Base-by-base conservation (phyloP, 2,888 invertebrate genomes). In the Artemia sinica region DNA sequence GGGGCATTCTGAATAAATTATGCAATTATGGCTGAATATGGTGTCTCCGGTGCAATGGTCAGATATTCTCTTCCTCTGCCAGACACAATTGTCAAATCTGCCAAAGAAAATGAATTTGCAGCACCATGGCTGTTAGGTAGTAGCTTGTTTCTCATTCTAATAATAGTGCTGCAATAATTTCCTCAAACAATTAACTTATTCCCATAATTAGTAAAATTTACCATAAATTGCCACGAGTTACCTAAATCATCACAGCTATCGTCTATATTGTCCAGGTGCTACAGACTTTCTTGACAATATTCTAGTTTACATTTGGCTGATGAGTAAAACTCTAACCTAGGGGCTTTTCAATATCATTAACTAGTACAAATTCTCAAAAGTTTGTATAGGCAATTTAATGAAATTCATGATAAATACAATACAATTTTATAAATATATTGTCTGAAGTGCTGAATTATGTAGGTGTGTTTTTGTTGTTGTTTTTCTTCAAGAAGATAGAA, bases 71-170 rank as follows among this genome's bases (percentile, higher is more conserved):
- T 98, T 73, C 98, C 98, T 0, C 84, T 98, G 73, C 98, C 98
- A 2, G 97, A 98, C 76, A 97, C 96, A 73, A 97, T 98, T 76
- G 85, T 97, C 75, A 96, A 97, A 81, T 91, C 92, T 78, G 94
- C 92, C 78, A 94, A 95, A 81, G 93, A 93, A 75, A 91, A 91
- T 79, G 91, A 94, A 78, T 88, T 91, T 74, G 97, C 97, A 74
- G 97, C 98, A 72, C 97, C 97, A 70, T 98, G 98, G 97, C 86
- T 98, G 78, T 86, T 98, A 81, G 97, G 97, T 97, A 85, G 85
- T 82, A 76, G 50, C 52, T 49, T 50, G 49, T 14, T 70, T 41
- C 50, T 58, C 67, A 51, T 48, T n/a, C n/a, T 13, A 52, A 52
- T 52, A 14, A 52, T 14, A 14, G 48, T 41, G 49, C 51, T 52